Evolutionary conservation across 2,888 invertebrate genomes (phyloP).

Genomic region (Stenoptilia bipunctidactyla): DNA sequence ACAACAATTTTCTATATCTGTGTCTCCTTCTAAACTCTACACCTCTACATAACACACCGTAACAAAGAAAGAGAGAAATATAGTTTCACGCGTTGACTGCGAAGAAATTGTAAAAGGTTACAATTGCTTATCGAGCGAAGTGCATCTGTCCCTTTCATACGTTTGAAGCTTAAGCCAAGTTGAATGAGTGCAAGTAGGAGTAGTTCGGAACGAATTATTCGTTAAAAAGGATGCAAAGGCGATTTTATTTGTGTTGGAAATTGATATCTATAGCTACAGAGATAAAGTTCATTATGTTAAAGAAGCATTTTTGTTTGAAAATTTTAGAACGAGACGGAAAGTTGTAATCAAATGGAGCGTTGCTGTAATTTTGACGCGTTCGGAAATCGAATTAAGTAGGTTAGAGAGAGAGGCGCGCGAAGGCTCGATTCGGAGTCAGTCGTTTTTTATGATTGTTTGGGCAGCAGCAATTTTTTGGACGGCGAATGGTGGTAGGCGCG

Average conservation of each 20-base stretch:
- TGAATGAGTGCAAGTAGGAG: conserved; percentile 69
- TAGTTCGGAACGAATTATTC: conserved; percentile 35
- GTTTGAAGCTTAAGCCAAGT: conserved; percentile 63
- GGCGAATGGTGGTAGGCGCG: conserved; percentile 69
- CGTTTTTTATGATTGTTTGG: conserved; percentile 59
- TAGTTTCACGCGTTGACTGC: conserved; percentile 51
- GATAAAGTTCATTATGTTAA: background rate
- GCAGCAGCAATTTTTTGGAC: conserved; percentile 12
- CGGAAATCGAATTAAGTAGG: conserved; percentile 67
- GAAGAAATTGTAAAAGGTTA: conserved; percentile 66
- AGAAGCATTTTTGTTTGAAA: conserved; percentile 20
- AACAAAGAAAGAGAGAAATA: conserved; percentile 41
- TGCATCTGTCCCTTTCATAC: conserved; percentile 70
- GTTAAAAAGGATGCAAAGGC: background rate
- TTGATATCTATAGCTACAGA: background rate
- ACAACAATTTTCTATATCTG: conserved; percentile 28
- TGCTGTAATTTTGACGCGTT: conserved; percentile 66
- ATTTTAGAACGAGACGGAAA: conserved; percentile 57
- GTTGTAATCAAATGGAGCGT: conserved; percentile 57
- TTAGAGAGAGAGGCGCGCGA: conserved; percentile 63
- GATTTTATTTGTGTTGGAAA: background rate
- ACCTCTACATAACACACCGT: conserved; percentile 13
- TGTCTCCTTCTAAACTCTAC: conserved; percentile 27
- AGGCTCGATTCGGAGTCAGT: conserved; percentile 54
- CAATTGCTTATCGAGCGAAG: conserved; percentile 68